Conservation (phyloP, 1,140 invertebrate genomes). For the Cyclina sinensis region DNA sequence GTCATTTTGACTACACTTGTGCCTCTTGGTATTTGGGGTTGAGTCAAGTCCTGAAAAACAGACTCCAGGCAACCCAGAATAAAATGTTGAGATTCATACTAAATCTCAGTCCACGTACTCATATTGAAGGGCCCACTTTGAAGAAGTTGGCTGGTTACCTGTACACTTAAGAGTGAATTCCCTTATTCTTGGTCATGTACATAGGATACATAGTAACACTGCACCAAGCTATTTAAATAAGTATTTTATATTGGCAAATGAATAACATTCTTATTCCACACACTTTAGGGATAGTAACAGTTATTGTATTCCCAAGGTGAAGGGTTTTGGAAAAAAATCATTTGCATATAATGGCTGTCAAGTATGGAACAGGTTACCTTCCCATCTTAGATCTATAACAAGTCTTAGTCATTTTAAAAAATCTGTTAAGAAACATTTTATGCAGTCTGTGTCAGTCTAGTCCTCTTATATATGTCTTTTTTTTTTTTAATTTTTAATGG, state of each 20-base stretch:
- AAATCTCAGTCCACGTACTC: slow-evolving; percentile 17
- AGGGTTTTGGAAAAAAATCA: slow-evolving; percentile 17
- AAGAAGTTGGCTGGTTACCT: slow-evolving; percentile 31
- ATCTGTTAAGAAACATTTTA: background rate
- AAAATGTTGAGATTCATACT: slow-evolving; percentile 59
- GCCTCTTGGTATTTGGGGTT: slow-evolving; percentile 39
- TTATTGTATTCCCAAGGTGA: slow-evolving; percentile 6
- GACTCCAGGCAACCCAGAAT: slow-evolving; percentile 60
- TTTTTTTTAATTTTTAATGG: background rate
- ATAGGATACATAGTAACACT: slow-evolving; percentile 1
- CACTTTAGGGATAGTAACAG: slow-evolving; percentile 6
- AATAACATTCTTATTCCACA: background rate
- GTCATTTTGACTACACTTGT: slow-evolving; percentile 43
- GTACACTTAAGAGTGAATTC: slow-evolving; percentile 12
- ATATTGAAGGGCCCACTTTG: slow-evolving; percentile 19
- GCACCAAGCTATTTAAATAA: slow-evolving; percentile 17
- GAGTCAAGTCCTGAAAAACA: slow-evolving; percentile 53
- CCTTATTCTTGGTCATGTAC: slow-evolving; percentile 29
- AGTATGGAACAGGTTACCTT: slow-evolving; percentile 3
- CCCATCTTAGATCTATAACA: background rate
- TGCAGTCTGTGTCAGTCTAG: slow-evolving; percentile 17
- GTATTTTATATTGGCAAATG: slow-evolving; percentile 12
- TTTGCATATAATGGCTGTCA: slow-evolving; percentile 10
- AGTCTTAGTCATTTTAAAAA: slow-evolving; percentile 6
- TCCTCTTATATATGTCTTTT: background rate